phyloP scores from a whole-genome alignment of 2,888 invertebrate genomes.

The Sthenelais limicola region DNA sequence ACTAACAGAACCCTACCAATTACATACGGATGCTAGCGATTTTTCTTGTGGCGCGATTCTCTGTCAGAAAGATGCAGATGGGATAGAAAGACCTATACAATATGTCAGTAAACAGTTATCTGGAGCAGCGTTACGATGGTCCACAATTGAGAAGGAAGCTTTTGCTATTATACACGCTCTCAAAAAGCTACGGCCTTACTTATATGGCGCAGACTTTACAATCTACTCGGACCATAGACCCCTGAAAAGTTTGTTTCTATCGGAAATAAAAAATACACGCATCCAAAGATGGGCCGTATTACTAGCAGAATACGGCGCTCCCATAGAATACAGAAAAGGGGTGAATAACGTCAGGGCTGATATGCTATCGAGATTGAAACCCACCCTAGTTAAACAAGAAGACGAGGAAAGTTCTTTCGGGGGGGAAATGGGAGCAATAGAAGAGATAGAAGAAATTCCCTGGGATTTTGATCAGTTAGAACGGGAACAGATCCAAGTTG shows the following conservation, averaged over 20 bases:
- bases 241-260: constrained; percentile 34
- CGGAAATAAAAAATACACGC: constrained; percentile 44
- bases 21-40: constrained; percentile 26
- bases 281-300: constrained; percentile 47
- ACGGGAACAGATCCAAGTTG: not conserved
- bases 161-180: constrained; percentile 29
- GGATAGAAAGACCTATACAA: constrained; percentile 33
- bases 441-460: not conserved
- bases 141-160: constrained; percentile 36
- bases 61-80: constrained; percentile 5
- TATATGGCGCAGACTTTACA: constrained; percentile 37
- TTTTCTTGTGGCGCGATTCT: constrained; percentile 24
- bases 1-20: constrained; percentile 10
- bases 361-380: constrained; percentile 26
- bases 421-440: not conserved
- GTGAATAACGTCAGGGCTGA: constrained; percentile 42
- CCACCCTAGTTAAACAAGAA: not conserved
- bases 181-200: constrained; percentile 37
- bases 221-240: constrained; percentile 42
- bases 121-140: constrained; percentile 9
- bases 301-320: constrained; percentile 46
- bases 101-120: constrained; percentile 34
- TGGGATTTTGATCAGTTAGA: not conserved
- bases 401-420: too few species aligned
- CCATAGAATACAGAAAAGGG: constrained; percentile 42